Evolutionary conservation across 2,797 vertebrate genomes (phyloP).

Genomic region (Aselliscus stoliczkanus): DNA sequence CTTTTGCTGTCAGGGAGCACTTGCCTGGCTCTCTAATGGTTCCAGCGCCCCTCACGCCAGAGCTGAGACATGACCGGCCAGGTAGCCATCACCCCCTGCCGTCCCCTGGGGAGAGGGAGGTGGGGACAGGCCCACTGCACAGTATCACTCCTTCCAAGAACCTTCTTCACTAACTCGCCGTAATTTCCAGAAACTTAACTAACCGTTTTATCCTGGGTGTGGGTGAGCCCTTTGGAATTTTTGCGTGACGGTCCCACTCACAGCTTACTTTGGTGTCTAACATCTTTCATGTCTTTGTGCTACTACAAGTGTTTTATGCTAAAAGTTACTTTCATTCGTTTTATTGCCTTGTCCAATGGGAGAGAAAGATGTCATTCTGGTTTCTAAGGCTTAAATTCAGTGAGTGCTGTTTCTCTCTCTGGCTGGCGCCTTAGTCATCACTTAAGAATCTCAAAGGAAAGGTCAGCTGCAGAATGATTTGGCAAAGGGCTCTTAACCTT

Average conservation of each 20-base stretch:
- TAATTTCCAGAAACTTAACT: neutral
- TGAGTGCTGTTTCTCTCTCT: slow-evolving; percentile 22
- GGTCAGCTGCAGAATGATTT: neutral
- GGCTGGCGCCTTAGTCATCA: slow-evolving; percentile 44
- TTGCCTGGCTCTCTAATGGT: neutral
- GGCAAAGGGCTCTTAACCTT: slow-evolving; percentile 42
- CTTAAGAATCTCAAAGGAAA: slow-evolving; percentile 51
- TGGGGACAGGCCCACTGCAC: neutral
- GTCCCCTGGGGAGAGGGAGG: rapidly evolving
- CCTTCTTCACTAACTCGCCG: neutral
- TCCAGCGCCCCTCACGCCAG: neutral
- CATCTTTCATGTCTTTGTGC: neutral
- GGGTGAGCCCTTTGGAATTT: neutral
- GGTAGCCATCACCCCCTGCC: neutral
- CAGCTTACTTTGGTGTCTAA: neutral
- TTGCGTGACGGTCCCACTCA: neutral
- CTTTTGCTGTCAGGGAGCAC: neutral
- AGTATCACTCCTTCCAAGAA: neutral
- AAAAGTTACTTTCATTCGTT: neutral
- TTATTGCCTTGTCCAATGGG: neutral
- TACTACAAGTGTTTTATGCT: neutral
- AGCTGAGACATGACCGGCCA: no score
- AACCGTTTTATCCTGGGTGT: neutral
- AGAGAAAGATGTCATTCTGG: neutral
- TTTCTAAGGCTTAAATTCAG: neutral